Evolutionary conservation across 2,888 invertebrate genomes (phyloP).

Genomic region (Catocala fraxini): DNA sequence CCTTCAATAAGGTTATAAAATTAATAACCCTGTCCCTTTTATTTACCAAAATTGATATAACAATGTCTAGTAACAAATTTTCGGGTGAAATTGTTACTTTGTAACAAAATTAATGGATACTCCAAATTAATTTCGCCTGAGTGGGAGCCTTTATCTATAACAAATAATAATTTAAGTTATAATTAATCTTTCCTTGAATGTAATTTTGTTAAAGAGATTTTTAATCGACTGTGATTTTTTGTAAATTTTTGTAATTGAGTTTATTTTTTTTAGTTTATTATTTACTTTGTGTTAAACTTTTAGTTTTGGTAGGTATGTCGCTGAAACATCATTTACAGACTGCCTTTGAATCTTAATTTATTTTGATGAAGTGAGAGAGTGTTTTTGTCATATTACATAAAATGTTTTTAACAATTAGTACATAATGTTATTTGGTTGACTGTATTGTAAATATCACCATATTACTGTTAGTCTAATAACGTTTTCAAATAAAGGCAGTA

Average conservation of each 20-base stretch:
- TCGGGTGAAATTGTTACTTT: conserved; percentile 60
- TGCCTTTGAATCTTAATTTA: no score
- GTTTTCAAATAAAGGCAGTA: no score
- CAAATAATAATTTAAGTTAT: conserved; percentile 55
- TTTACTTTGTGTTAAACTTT: no score
- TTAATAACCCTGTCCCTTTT: conserved; percentile 45
- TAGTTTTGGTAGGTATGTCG: no score
- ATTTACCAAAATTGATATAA: conserved; percentile 48
- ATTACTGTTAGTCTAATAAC: no score
- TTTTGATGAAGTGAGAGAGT: no score
- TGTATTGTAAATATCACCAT: no score
- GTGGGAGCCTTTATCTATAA: conserved; percentile 51
- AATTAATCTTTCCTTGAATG: conserved; percentile 49
- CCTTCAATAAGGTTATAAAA: conserved; percentile 42
- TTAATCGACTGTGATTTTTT: background rate
- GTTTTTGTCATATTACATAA: no score
- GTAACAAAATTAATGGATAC: conserved; percentile 65
- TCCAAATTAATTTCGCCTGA: conserved; percentile 65
- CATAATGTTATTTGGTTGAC: no score
- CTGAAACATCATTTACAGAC: no score
- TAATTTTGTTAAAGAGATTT: conserved; percentile 25
- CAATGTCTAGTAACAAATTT: conserved; percentile 54
- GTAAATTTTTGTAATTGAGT: conserved; percentile 16
- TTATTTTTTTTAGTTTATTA: background rate
- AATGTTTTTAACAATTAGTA: no score